A percentile compares a stretch with the other conserved stretches of the same genome.
These are phyloP conservation scores for Antedon mediterranea DNA, from an alignment of 53 echinoderm and acorn worm genomes.

Conservation along the genomic window DNA sequence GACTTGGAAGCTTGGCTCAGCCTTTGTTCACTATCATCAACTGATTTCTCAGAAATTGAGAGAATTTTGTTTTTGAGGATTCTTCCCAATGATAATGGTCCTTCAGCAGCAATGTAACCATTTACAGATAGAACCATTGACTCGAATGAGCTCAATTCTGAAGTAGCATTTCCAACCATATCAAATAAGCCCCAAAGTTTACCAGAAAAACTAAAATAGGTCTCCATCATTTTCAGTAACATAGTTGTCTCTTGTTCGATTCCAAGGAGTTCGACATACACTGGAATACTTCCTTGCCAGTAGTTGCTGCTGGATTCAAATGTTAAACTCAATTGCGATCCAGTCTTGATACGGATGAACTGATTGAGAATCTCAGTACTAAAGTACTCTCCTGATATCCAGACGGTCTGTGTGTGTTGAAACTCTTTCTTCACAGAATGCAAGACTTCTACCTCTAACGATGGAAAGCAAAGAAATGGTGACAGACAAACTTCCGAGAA, in stretches of 20 bases:
- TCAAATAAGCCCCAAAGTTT: not conserved
- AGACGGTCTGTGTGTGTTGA: not conserved
- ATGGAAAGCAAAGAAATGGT: not conserved
- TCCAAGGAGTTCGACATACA: not conserved
- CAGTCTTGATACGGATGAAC: not conserved
- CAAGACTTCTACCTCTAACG: not conserved
- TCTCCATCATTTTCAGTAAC: not conserved
- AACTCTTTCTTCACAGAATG: not conserved
- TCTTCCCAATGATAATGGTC: not conserved
- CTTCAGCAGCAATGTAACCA: not conserved
- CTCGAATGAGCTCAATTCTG: not conserved
- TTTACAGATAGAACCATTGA: not conserved
- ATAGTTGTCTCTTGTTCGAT: not conserved
- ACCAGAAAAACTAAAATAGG: not conserved
- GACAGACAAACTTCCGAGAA: not conserved
- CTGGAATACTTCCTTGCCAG: not conserved
- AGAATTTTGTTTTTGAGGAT: not conserved
- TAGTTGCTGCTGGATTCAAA: not conserved
- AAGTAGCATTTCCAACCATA: not conserved
- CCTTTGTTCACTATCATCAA: not conserved
- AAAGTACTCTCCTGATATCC: not conserved
- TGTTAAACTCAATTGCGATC: not conserved
- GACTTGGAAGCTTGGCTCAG: not conserved
- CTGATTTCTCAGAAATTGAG: not conserved
- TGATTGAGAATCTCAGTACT: not conserved